These are phyloP conservation scores for Urosaurus nigricauda DNA, from an alignment of 2,797 vertebrate species.

Conservation along the genomic window DNA sequence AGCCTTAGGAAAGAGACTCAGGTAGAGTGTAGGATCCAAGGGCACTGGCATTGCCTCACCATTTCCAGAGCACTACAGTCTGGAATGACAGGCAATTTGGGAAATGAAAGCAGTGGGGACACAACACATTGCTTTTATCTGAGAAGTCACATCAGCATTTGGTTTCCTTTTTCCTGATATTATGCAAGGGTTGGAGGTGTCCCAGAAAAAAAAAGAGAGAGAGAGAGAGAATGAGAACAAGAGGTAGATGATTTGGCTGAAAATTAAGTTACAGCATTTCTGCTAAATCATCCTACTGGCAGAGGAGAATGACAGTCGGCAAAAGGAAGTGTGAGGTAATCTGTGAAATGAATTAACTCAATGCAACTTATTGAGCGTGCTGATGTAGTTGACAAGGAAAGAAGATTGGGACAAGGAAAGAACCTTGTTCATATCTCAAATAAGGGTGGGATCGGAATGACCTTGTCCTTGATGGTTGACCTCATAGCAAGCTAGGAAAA, in stretches of 20 bases:
- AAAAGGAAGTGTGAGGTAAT: constrained; percentile 26
- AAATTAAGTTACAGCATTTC: constrained; percentile 41
- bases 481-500: constrained; percentile 16
- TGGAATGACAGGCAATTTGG: constrained; percentile 25
- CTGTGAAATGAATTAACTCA: constrained; percentile 9
- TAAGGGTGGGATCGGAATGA: background rate
- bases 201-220: constrained; percentile 47
- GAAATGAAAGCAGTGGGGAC: constrained; percentile 47
- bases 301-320: constrained; percentile 16
- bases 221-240: background rate
- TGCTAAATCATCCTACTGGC: constrained; percentile 42
- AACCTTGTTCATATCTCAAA: background rate
- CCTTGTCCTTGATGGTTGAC: background rate
- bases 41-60: constrained; percentile 25
- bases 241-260: constrained; percentile 28
- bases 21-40: constrained; percentile 55
- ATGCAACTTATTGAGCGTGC: background rate
- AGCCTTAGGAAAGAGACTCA: constrained; percentile 61
- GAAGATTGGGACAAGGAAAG: background rate
- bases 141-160: constrained; percentile 63
- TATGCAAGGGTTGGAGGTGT: constrained; percentile 68
- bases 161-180: constrained; percentile 77
- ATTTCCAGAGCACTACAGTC: constrained; percentile 25
- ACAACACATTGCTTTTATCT: constrained; percentile 34
- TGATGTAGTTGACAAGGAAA: background rate